A percentile compares a stretch with the other conserved stretches of the same genome.
Evolutionary conservation across 2,113 vertebrate species (phyloP).

Genomic region (Lucifuga dentata): DNA sequence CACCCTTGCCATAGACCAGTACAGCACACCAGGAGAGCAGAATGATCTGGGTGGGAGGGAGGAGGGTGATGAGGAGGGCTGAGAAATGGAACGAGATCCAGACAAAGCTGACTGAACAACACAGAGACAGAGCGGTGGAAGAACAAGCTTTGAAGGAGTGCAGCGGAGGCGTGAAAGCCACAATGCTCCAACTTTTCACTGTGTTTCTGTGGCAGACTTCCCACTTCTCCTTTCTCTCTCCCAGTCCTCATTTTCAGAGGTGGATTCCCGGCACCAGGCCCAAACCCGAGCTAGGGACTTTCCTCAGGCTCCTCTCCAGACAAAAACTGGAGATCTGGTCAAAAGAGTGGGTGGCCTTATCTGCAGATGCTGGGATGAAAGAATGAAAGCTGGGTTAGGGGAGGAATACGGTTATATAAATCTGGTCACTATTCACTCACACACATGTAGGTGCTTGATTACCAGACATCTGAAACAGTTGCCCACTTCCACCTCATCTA

Average conservation of each 20-base stretch:
- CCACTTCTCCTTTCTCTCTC: slow-evolving; percentile 28
- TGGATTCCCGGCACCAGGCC: slow-evolving; percentile 55
- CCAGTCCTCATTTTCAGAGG: slow-evolving; percentile 26
- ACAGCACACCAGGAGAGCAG: slow-evolving; percentile 40
- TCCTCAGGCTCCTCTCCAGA: slow-evolving; percentile 55
- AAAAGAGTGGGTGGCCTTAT: slow-evolving; percentile 44
- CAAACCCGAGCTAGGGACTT: slow-evolving; percentile 64
- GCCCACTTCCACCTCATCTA: background rate
- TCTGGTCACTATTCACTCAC: too few species aligned
- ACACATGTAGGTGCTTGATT: background rate
- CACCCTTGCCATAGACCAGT: slow-evolving; percentile 57
- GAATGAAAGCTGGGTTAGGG: background rate
- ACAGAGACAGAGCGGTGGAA: slow-evolving; percentile 18
- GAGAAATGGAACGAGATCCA: slow-evolving; percentile 45
- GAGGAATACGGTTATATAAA: slow-evolving; percentile 6
- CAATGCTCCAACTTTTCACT: slow-evolving; percentile 18
- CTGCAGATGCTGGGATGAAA: slow-evolving; percentile 30
- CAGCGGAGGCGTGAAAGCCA: slow-evolving; percentile 9
- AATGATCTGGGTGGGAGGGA: slow-evolving; percentile 20
- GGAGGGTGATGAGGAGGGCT: slow-evolving; percentile 15
- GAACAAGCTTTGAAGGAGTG: slow-evolving; percentile 19
- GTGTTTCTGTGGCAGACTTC: slow-evolving; percentile 36
- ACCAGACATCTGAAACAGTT: slow-evolving; percentile 17
- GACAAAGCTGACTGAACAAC: slow-evolving; percentile 33
- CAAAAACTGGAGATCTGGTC: slow-evolving; percentile 38